Evolutionary conservation across 2,797 vertebrate species (phyloP).

Genomic region (Labeo calbasu): DNA sequence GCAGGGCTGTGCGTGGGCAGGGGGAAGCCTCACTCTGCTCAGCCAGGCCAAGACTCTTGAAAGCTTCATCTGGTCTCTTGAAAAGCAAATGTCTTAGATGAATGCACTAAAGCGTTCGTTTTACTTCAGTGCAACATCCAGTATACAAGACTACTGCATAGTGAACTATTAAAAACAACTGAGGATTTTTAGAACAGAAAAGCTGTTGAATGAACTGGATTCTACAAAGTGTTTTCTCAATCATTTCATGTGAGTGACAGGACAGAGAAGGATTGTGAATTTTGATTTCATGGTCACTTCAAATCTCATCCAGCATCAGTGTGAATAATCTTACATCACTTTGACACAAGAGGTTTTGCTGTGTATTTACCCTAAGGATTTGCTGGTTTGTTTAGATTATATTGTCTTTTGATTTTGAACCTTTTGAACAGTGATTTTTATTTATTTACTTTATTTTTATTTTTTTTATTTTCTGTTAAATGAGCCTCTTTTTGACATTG

Average conservation of each 20-base stretch:
- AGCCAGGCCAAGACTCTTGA: conserved; percentile 37
- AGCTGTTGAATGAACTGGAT: neutral
- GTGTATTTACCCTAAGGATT: neutral
- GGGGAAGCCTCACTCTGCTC: conserved; percentile 53
- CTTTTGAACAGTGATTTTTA: no score
- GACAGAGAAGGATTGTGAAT: neutral
- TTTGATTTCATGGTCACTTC: neutral
- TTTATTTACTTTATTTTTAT: no score
- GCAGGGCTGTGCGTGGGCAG: conserved; percentile 53
- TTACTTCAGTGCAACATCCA: neutral
- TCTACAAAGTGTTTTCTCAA: neutral
- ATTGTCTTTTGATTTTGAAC: no score
- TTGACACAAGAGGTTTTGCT: neutral
- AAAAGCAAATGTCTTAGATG: conserved; percentile 19
- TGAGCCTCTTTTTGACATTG: neutral
- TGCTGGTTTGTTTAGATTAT: neutral
- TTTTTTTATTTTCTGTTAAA: neutral
- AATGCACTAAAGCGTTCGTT: neutral
- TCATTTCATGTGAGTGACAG: neutral
- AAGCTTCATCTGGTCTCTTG: conserved; percentile 15
- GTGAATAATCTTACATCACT: neutral
- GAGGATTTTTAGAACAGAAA: neutral
- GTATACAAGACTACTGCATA: neutral
- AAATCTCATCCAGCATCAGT: neutral
- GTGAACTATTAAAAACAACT: neutral